A percentile compares a stretch with the other conserved stretches of the same genome.
These are phyloP conservation scores for Leucoraja erinaceus DNA, from an alignment of 2,113 vertebrate genomes.

Conservation along the genomic window DNA sequence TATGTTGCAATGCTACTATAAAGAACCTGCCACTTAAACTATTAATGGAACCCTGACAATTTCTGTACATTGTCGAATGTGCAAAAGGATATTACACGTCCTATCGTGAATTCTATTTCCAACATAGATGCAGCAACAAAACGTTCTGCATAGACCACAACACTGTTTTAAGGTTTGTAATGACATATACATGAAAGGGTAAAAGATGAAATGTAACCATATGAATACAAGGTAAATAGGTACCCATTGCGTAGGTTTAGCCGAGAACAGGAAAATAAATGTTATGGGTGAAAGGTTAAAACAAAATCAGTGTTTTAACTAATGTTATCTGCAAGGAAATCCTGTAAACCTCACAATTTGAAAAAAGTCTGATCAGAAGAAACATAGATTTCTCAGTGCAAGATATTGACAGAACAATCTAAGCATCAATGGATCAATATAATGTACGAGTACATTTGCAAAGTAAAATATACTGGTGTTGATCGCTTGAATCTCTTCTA, in stretches of 20 bases:
- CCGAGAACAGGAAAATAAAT: not conserved
- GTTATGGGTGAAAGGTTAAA: not conserved
- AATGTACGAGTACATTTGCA: not conserved
- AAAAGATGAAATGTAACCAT: not conserved
- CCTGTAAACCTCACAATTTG: not conserved
- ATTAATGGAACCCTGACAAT: not conserved
- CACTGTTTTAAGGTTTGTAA: not conserved
- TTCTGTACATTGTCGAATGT: not conserved
- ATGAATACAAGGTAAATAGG: not conserved
- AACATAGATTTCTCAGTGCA: not conserved
- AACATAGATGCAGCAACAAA: not conserved
- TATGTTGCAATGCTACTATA: not conserved
- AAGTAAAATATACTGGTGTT: not conserved
- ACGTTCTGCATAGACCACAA: not conserved
- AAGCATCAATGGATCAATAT: not conserved
- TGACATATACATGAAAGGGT: not conserved
- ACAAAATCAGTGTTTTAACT: not conserved
- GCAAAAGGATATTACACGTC: not conserved
- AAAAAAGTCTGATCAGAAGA: not conserved
- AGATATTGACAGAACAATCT: not conserved
- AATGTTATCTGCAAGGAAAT: not conserved
- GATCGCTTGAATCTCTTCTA: slow-evolving; percentile 20
- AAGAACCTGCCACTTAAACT: not conserved
- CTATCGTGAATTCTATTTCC: not conserved
- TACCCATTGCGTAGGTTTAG: not conserved